A percentile compares a stretch with the other conserved stretches of the same genome.
These are phyloP conservation scores for Podiceps cristatus DNA, from an alignment of 2,113 vertebrate genomes.

Conservation along the genomic window DNA sequence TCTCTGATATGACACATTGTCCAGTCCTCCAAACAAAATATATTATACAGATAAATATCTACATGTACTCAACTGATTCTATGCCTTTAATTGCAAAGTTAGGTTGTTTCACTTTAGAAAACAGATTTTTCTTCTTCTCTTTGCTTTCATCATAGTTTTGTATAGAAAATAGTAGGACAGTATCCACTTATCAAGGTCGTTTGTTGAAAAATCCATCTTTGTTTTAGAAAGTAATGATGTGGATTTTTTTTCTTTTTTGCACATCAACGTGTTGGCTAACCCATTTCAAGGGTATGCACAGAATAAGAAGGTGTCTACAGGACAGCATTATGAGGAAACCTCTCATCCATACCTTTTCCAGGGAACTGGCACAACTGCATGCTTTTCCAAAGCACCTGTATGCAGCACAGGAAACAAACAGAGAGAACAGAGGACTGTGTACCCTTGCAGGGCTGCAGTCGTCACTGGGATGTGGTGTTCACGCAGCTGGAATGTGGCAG, in stretches of 20 bases:
- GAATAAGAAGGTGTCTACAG: background rate
- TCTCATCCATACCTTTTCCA: background rate
- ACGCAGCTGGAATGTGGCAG: background rate
- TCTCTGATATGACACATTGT: background rate
- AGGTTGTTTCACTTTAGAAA: background rate
- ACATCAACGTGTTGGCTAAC: background rate
- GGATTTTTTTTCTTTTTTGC: background rate
- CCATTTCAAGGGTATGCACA: background rate
- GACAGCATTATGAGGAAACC: background rate
- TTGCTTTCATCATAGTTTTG: background rate
- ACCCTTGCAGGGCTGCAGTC: background rate
- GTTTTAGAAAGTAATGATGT: background rate
- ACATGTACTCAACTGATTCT: background rate
- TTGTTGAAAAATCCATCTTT: background rate
- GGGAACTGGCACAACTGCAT: background rate
- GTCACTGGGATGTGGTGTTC: background rate
- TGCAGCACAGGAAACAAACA: background rate
- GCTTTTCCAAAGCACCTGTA: background rate
- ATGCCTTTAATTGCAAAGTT: background rate
- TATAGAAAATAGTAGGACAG: background rate
- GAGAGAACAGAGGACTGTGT: background rate
- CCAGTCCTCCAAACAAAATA: background rate
- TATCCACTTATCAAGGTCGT: rapidly evolving
- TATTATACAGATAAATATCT: background rate
- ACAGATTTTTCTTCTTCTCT: background rate